Conservation (phyloP, 2,888 invertebrate genomes). For the Nephrotoma guestfalica region DNA sequence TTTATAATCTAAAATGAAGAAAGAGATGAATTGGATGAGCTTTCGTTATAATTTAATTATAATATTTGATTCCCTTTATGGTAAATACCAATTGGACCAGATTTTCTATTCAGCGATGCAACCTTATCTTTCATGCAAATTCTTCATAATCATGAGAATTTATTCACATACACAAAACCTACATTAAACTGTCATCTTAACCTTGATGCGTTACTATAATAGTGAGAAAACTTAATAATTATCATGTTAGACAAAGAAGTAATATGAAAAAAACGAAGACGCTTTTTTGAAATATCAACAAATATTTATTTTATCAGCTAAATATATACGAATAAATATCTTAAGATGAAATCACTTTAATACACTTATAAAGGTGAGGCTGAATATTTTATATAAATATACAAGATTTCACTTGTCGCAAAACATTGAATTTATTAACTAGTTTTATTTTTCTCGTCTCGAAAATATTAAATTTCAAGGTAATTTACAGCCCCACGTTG, state of each 20-base stretch:
- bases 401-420: background rate
- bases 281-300: background rate
- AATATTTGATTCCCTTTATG: background rate
- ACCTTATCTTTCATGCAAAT: background rate
- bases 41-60: background rate
- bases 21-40: background rate
- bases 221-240: background rate
- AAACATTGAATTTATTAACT: background rate
- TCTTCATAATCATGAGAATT: background rate
- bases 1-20: background rate
- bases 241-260: background rate
- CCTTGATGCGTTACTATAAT: background rate
- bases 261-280: background rate
- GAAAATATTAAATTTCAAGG: background rate
- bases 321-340: background rate
- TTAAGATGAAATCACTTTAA: background rate
- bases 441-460: background rate
- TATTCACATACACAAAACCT: background rate
- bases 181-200: background rate
- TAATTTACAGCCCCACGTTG: background rate
- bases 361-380: background rate
- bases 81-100: background rate
- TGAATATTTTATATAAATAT: background rate
- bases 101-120: background rate
- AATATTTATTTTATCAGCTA: background rate